Percentiles rank a stretch among this genome's conserved stretches.
Conservation (phyloP, 1,140 invertebrate genomes). For the Berghia stephanieae region DNA sequence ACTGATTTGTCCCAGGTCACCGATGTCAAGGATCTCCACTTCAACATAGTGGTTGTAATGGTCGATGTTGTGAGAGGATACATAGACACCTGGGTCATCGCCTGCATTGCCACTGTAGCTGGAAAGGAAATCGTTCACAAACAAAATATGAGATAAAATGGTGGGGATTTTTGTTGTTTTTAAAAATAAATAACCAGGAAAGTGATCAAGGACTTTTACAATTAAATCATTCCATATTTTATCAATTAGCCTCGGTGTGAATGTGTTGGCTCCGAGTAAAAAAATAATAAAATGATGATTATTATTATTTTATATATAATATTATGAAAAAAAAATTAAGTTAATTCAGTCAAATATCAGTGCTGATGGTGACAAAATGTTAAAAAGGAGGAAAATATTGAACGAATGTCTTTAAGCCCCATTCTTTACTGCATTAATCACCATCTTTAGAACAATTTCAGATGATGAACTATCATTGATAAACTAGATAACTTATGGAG, state of each 20-base stretch:
- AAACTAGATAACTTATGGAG: too few species aligned
- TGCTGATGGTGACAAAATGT: too few species aligned
- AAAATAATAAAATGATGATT: not conserved
- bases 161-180: not conserved
- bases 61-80: slow-evolving; percentile 17
- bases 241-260: too few species aligned
- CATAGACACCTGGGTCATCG: not conserved
- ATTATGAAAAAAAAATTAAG: too few species aligned
- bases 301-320: too few species aligned
- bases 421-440: too few species aligned
- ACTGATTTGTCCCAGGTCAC: slow-evolving; percentile 24
- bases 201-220: not conserved
- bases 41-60: slow-evolving; percentile 30
- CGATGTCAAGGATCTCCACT: slow-evolving; percentile 24
- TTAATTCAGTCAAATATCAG: too few species aligned
- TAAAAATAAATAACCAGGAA: not conserved
- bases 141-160: not conserved
- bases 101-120: slow-evolving; percentile 24
- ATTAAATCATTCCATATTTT: not conserved
- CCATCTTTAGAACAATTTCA: too few species aligned
- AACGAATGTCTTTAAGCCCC: too few species aligned
- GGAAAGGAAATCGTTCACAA: not conserved
- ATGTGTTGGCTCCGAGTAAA: too few species aligned
- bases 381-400: too few species aligned
- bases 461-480: too few species aligned